These are phyloP conservation scores for Folsomia manolachei DNA, from an alignment of 2,888 invertebrate species.

Conservation along the genomic window DNA sequence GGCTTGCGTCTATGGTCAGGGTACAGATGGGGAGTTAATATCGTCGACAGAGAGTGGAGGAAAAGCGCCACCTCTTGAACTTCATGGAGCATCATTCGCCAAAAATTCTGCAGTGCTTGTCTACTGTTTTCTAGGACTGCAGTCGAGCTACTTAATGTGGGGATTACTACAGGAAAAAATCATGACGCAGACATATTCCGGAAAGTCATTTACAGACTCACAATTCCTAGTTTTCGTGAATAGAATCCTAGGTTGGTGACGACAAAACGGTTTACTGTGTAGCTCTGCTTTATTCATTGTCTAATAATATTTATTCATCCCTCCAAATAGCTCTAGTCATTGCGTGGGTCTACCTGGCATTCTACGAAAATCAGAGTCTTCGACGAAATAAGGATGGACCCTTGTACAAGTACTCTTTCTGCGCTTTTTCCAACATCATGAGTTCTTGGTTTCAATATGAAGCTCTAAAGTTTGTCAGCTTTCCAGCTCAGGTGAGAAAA, in stretches of 20 bases:
- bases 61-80: conserved; percentile 15
- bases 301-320: too few relatives aligned
- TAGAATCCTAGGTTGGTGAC: too few relatives aligned
- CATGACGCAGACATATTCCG: conserved; percentile 81
- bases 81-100: conserved; percentile 24
- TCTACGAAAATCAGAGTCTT: conserved; percentile 57
- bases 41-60: conserved; percentile 20
- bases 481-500: conserved; percentile 81
- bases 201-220: conserved; percentile 77
- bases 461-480: conserved; percentile 95
- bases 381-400: conserved; percentile 66
- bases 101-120: conserved; percentile 62
- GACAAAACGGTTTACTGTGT: too few relatives aligned
- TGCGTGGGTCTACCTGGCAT: conserved; percentile 64
- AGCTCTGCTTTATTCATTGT: too few relatives aligned
- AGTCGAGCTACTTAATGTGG: conserved; percentile 90
- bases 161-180: conserved; percentile 96
- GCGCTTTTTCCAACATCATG: conserved; percentile 94
- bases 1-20: conserved; percentile 47
- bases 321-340: conserved; percentile 76
- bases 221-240: conserved; percentile 97
- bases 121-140: conserved; percentile 83
- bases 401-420: conserved; percentile 89
- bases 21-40: conserved; percentile 35
- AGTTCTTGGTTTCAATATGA: conserved; percentile 99